Percentiles rank a stretch among this genome's conserved stretches.
phyloP scores from a whole-genome alignment of 2,888 invertebrate species.

The Mythimna vitellina region DNA sequence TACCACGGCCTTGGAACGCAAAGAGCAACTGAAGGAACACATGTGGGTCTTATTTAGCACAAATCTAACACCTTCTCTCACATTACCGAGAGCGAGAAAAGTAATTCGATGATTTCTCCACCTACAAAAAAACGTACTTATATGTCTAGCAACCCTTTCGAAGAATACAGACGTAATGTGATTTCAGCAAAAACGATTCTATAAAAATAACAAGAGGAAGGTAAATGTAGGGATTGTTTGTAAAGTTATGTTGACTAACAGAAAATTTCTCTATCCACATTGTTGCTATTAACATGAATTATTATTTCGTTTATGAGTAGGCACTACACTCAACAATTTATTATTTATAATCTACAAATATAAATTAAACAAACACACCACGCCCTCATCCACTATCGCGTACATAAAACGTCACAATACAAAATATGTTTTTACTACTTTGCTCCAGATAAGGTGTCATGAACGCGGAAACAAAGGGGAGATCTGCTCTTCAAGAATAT shows the following conservation, averaged over 20 bases:
- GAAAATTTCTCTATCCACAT: not conserved
- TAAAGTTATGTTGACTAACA: not conserved
- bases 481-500: not conserved
- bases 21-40: no score
- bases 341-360: slow-evolving; percentile 1
- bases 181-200: no score
- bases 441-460: slow-evolving; percentile 24
- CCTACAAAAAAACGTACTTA: no score
- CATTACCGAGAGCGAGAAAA: no score
- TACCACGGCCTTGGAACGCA: no score
- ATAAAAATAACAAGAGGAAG: not conserved
- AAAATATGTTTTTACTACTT: slow-evolving; percentile 20
- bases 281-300: not conserved
- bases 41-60: no score
- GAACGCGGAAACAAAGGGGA: slow-evolving; percentile 19
- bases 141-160: no score
- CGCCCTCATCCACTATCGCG: slow-evolving; percentile 28
- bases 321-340: not conserved
- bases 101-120: no score
- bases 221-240: not conserved
- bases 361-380: slow-evolving; percentile 22
- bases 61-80: no score
- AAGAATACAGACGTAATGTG: no score
- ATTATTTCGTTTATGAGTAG: not conserved
- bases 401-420: slow-evolving; percentile 16